Evolutionary conservation across 2,888 invertebrate species (phyloP).

Genomic region (Chouioia cunea): DNA sequence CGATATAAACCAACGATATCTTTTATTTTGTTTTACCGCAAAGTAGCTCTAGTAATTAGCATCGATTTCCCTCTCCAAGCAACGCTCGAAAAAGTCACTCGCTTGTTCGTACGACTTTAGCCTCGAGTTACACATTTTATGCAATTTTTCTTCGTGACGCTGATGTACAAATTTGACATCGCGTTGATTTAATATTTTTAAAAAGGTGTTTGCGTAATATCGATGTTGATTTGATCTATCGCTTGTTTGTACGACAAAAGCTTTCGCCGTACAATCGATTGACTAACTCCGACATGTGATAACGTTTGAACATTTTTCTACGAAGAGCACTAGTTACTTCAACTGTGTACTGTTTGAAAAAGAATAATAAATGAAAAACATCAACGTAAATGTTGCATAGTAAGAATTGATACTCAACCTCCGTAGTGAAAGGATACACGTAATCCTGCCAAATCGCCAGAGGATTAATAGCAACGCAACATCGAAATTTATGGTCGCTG

Average conservation of each 20-base stretch:
- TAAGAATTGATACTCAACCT: too few species aligned
- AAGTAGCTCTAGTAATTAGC: not conserved
- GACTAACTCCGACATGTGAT: conserved; percentile 4
- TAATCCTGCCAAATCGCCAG: conserved; percentile 36
- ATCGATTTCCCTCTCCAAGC: conserved; percentile 8
- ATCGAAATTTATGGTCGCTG: conserved; percentile 17
- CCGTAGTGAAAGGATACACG: conserved; percentile 25
- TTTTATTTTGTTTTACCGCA: not conserved
- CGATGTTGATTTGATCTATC: not conserved
- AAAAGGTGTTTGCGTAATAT: conserved; percentile 1
- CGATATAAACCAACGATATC: too few species aligned
- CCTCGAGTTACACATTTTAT: conserved; percentile 2
- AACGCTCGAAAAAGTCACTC: conserved; percentile 4
- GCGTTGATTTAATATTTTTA: not conserved
- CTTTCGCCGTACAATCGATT: conserved; percentile 1
- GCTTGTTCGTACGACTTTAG: conserved; percentile 3
- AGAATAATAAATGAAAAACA: conserved; percentile 14
- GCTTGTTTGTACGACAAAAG: conserved; percentile 6
- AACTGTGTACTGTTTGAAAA: not conserved
- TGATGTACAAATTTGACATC: conserved; percentile 4
- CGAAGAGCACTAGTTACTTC: not conserved
- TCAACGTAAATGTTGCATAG: too few species aligned
- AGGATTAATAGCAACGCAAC: conserved; percentile 33
- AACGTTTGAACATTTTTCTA: not conserved
- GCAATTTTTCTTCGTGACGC: not conserved